Base-by-base conservation (phyloP, 2,888 invertebrate genomes). In the Calliphora vomitoria region DNA sequence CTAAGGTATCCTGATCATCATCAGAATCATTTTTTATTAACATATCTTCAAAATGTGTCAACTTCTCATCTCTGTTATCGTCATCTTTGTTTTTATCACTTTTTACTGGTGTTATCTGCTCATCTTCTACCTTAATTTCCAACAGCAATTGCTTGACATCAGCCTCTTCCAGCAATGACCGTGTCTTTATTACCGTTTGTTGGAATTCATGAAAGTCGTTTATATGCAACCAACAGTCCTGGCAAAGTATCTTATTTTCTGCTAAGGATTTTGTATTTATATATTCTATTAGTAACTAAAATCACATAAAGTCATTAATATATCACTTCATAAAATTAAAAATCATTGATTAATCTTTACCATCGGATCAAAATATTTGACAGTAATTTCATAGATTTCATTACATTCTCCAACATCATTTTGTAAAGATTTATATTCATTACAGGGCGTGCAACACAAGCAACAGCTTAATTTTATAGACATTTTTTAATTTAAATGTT, bases 301-400 rank as follows among this genome's bases (percentile, higher is more conserved):
- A 83, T 18, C 38, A 20, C 8, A 18, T 13, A 13, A 44, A 44
- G 4, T 50, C 1, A n/a, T 11, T 13, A 13, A 4, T 13, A 13
- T 44, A 3, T 44, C 4, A 3, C 50, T n/a, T 53, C 13, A 13
- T 13, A 11, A 13, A 0, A 44, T 11, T 47, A 47, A 47, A 13
- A 47, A 13, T 47, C 47, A 11, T 47, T 47, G 8, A 20, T 20
- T 18, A 47, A 15, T 38, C 78, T 74, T 35, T 72, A 87, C 87
- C 75, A 87, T 87, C 4, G 87, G 87, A 76, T 87, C 87, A 60
- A 87, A 87, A 72, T 87, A 87, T 72, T 87, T 87, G 1, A 83
- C 86, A 20, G 83, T 87, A 13, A 81, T 84, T 72, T 87, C 83
- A 72, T 87, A 87, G 8, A 81, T 66, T 6, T 72, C 72, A 81